Conservation (phyloP, 2,888 invertebrate genomes). For the Candidula unifasciata region DNA sequence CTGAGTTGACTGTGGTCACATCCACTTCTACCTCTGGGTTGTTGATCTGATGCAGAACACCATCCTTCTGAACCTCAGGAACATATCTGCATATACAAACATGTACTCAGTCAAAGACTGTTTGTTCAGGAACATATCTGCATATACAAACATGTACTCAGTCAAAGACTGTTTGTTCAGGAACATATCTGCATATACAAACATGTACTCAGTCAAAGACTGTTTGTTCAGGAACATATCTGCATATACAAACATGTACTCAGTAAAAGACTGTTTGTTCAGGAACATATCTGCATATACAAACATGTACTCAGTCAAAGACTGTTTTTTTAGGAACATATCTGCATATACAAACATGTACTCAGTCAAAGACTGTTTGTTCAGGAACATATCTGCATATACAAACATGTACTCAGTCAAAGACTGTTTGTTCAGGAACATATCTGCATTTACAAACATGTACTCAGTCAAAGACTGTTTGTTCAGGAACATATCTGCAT, state of each 20-base stretch:
- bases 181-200: slow-evolving; percentile 83
- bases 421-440: not conserved
- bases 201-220: no score
- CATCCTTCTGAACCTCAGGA: slow-evolving; percentile 87
- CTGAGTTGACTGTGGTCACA: slow-evolving; percentile 77
- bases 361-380: no score
- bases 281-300: not conserved
- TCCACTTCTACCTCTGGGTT: slow-evolving; percentile 85
- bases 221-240: slow-evolving; percentile 84
- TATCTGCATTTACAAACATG: not conserved
- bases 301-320: not conserved
- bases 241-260: slow-evolving; percentile 73
- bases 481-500: not conserved
- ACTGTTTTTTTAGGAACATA: not conserved
- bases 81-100: slow-evolving; percentile 82
- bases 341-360: not conserved
- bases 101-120: not conserved
- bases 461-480: no score
- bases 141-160: not conserved
- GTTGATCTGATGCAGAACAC: slow-evolving; percentile 86
- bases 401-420: not conserved
- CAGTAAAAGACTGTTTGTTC: not conserved
- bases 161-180: slow-evolving; percentile 78
- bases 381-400: not conserved
- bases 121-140: slow-evolving; percentile 85